These are phyloP conservation scores for Gnathonemus longibarbis DNA, from an alignment of 2,113 vertebrate species.

Conservation along the genomic window DNA sequence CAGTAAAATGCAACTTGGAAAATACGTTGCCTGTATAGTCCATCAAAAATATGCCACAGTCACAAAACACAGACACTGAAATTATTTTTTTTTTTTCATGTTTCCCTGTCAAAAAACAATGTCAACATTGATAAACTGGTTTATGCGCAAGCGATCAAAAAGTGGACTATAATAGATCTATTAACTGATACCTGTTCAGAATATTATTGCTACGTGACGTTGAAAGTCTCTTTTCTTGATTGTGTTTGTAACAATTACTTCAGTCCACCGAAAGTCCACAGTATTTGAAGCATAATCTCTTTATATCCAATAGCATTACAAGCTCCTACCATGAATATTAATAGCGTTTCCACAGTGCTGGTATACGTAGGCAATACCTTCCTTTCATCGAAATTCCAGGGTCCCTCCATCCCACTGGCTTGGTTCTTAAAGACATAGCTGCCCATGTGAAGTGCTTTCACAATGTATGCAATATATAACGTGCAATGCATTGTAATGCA, in stretches of 20 bases:
- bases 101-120: not conserved
- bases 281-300: not conserved
- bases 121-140: not conserved
- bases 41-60: not conserved
- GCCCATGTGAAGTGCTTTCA: not conserved
- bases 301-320: constrained; percentile 11
- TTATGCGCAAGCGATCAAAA: not conserved
- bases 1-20: not conserved
- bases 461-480: not conserved
- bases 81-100: not conserved
- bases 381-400: constrained; percentile 41
- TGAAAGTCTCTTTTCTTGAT: constrained; percentile 8
- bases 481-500: not conserved
- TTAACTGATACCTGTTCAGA: not conserved
- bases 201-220: constrained; percentile 35
- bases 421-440: constrained; percentile 66
- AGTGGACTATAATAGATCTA: not conserved
- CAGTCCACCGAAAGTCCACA: not conserved
- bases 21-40: not conserved
- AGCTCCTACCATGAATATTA: constrained; percentile 41
- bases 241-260: constrained; percentile 1
- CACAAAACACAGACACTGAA: not conserved
- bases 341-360: constrained; percentile 39
- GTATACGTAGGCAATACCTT: constrained; percentile 60
- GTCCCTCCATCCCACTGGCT: constrained; percentile 57